phyloP scores from a whole-genome alignment of 2,113 vertebrate species.

The Furnarius figulus region DNA sequence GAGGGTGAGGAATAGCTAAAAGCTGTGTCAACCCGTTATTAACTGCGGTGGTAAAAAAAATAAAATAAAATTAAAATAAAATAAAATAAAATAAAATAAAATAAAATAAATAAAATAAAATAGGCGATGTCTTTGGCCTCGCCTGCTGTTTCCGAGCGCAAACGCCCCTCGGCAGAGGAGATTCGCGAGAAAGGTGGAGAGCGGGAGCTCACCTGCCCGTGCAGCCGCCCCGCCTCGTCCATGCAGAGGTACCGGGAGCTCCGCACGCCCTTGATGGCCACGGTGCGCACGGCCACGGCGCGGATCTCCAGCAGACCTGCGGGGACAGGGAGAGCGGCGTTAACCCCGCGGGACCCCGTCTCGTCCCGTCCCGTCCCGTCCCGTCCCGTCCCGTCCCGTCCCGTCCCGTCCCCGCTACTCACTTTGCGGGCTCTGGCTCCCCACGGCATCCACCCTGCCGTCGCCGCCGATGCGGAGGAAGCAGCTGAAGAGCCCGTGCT shows the following conservation, averaged over 20 bases:
- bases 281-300: conserved; percentile 81
- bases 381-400: background rate
- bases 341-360: background rate
- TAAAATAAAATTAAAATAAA: too few relatives aligned
- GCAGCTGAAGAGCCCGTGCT: conserved; percentile 77
- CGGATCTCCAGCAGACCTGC: conserved; percentile 91
- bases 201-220: conserved; percentile 80
- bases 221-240: conserved; percentile 80
- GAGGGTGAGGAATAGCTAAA: background rate
- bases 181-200: background rate
- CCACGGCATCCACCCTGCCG: conserved; percentile 82
- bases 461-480: conserved; percentile 84
- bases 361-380: rapidly evolving
- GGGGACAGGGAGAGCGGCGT: background rate
- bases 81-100: too few relatives aligned
- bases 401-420: conserved; percentile 60
- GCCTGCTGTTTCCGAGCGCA: background rate
- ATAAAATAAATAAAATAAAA: too few relatives aligned
- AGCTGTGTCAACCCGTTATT: background rate
- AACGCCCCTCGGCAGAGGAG: background rate
- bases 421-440: conserved; percentile 81
- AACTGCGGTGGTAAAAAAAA: background rate
- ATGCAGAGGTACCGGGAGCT: conserved; percentile 90
- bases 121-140: background rate
- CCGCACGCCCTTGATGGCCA: conserved; percentile 88